Conservation (phyloP, 1,140 invertebrate species). For the Pseudomyrmex gracilis region DNA sequence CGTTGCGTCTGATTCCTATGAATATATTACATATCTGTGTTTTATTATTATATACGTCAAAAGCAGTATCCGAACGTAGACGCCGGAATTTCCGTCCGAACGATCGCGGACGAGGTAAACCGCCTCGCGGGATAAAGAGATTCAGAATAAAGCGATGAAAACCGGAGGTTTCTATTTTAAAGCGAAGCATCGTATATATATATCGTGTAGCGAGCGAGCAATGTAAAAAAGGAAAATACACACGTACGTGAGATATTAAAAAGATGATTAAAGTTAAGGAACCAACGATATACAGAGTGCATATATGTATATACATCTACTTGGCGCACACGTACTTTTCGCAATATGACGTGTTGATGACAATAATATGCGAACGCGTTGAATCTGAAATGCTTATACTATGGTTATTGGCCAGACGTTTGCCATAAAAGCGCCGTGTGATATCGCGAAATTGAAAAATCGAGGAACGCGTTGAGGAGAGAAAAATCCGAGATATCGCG, state of each 20-base stretch:
- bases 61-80: slow-evolving; percentile 50
- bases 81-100: slow-evolving; percentile 54
- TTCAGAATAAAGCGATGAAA: slow-evolving; percentile 31
- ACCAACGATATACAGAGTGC: too few species aligned
- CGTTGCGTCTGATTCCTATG: slow-evolving; percentile 65
- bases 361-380: too few species aligned
- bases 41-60: slow-evolving; percentile 70
- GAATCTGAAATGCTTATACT: too few species aligned
- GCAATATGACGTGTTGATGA: too few species aligned
- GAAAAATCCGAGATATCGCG: not conserved
- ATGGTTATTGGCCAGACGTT: not conserved
- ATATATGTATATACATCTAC: too few species aligned
- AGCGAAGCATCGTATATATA: slow-evolving; percentile 1
- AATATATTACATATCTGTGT: slow-evolving; percentile 66
- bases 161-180: slow-evolving; percentile 30
- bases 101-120: slow-evolving; percentile 23
- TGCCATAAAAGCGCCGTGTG: not conserved
- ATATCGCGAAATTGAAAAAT: slow-evolving; percentile 20
- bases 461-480: not conserved
- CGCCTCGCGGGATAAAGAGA: slow-evolving; percentile 38
- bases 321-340: too few species aligned
- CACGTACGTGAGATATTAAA: not conserved
- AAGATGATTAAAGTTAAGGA: not conserved
- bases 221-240: too few species aligned
- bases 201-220: not conserved